Evolutionary conservation across 2,113 vertebrate species (phyloP).

Genomic region (Dromiciops gliroides): DNA sequence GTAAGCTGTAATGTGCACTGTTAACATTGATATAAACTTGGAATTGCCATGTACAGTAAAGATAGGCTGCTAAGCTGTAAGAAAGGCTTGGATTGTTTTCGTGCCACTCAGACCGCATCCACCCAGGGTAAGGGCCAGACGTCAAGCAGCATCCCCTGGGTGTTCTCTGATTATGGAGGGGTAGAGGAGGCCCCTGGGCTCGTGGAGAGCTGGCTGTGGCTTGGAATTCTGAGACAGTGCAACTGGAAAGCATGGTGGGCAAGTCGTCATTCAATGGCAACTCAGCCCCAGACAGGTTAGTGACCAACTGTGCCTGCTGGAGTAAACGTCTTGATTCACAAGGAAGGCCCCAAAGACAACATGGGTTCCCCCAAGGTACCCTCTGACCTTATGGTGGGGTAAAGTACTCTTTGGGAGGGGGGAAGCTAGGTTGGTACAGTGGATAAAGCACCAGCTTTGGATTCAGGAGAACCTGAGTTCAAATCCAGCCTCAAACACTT

Average conservation of each 20-base stretch:
- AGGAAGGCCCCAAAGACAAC: not conserved
- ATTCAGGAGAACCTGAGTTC: too few relatives aligned
- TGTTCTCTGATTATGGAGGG: not conserved
- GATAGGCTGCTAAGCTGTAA: constrained; percentile 30
- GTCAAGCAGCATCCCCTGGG: not conserved
- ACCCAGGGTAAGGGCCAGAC: not conserved
- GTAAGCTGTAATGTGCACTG: constrained; percentile 78
- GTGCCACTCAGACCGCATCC: not conserved
- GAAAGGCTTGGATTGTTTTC: not conserved
- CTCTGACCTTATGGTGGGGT: not conserved
- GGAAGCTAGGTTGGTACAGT: too few relatives aligned
- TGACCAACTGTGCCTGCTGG: not conserved
- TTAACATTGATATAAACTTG: constrained; percentile 82
- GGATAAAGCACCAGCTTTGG: too few relatives aligned
- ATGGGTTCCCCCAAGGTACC: not conserved
- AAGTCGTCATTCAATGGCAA: not conserved
- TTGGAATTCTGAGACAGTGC: not conserved
- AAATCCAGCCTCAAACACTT: too few relatives aligned
- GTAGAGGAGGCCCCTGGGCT: not conserved
- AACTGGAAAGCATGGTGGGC: not conserved
- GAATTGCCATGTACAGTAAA: constrained; percentile 74
- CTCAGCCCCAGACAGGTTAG: not conserved
- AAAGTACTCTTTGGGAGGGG: too few relatives aligned
- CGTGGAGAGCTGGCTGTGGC: too few relatives aligned
- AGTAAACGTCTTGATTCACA: not conserved